These are phyloP conservation scores for Perdita meconis DNA, from an alignment of 2,888 invertebrate genomes.

Conservation along the genomic window DNA sequence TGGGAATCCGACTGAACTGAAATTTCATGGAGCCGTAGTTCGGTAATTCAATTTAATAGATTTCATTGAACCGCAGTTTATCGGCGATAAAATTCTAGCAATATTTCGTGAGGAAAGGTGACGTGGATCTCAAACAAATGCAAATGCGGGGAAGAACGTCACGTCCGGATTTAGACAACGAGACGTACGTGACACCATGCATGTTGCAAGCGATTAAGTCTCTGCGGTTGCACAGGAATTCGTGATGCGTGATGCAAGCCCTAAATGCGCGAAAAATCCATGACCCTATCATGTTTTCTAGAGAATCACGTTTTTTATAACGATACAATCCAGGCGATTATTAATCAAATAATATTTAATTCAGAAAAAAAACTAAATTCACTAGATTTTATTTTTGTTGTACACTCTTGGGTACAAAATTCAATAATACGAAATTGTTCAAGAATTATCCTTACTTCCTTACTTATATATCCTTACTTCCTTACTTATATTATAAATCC, in stretches of 20 bases:
- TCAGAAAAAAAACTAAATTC: not conserved
- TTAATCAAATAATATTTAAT: not conserved
- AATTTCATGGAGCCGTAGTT: no score
- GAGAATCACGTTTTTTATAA: not conserved
- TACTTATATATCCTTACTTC: no score
- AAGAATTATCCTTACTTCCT: no score
- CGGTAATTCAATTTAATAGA: no score
- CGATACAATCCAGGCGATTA: not conserved
- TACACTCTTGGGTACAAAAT: no score
- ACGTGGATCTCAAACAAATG: constrained; percentile 43
- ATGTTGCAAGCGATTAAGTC: constrained; percentile 66
- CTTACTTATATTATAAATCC: no score
- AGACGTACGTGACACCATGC: constrained; percentile 64
- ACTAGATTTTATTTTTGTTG: not conserved
- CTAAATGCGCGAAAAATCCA: constrained; percentile 41
- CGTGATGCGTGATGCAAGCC: constrained; percentile 59
- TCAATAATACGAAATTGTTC: no score
- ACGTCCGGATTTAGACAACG: constrained; percentile 53
- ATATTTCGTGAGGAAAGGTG: constrained; percentile 13
- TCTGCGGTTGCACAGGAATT: constrained; percentile 50
- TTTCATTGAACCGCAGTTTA: not conserved
- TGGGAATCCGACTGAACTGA: no score
- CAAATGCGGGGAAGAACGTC: constrained; percentile 58
- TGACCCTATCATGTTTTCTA: constrained; percentile 6
- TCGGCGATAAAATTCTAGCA: constrained; percentile 10